Evolutionary conservation across 2,888 invertebrate genomes (phyloP).

Genomic region (Apantesis nais): DNA sequence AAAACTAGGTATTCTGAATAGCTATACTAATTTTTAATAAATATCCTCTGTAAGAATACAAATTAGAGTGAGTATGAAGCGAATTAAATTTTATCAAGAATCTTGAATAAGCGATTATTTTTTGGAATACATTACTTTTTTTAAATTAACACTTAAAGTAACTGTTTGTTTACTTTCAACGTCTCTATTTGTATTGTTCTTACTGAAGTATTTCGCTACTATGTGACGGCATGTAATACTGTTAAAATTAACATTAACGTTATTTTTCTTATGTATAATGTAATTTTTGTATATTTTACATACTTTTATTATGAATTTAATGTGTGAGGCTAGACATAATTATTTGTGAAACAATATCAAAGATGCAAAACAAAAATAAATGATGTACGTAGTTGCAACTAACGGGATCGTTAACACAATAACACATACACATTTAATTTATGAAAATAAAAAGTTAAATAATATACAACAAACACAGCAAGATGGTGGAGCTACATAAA

Average conservation of each 20-base stretch:
- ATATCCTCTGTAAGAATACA: background rate
- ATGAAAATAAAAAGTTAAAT: conserved; percentile 9
- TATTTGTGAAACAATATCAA: background rate
- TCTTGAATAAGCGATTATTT: background rate
- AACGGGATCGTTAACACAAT: too few species aligned
- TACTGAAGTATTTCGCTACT: too few species aligned
- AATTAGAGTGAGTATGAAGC: background rate
- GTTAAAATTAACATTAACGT: too few species aligned
- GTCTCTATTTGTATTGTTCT: too few species aligned
- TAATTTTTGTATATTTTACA: background rate
- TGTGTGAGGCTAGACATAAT: background rate
- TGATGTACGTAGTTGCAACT: background rate
- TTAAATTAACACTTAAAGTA: too few species aligned
- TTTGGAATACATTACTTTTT: background rate
- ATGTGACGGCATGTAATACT: too few species aligned
- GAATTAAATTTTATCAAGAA: background rate
- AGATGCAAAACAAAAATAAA: background rate
- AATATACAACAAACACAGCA: conserved; percentile 19
- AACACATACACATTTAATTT: conserved; percentile 23
- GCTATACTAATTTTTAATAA: background rate
- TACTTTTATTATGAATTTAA: background rate
- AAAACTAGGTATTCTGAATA: too few species aligned
- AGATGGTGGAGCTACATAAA: conserved; percentile 20
- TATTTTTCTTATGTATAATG: too few species aligned
- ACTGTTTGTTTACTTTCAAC: too few species aligned